Evolutionary conservation across 2,888 invertebrate genomes (phyloP).

Genomic region (Ariolimax columbianus): DNA sequence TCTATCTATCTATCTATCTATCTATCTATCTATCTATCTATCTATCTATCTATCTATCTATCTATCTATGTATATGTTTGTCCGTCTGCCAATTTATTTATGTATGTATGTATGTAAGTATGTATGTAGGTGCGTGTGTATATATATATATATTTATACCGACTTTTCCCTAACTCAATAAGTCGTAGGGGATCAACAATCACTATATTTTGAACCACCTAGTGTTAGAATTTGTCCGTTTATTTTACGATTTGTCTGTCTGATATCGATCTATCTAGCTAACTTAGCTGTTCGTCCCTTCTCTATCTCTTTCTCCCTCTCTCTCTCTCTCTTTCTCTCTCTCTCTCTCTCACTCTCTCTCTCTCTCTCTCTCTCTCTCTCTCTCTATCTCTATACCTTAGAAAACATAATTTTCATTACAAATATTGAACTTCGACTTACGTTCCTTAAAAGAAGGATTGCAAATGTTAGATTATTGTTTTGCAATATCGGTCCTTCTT

Average conservation of each 20-base stretch:
- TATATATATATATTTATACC: neutral
- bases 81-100: neutral
- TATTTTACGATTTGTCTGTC: no score
- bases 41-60: conserved; percentile 1
- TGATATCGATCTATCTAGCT: no score
- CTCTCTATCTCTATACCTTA: no score
- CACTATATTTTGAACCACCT: no score
- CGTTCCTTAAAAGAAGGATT: no score
- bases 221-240: no score
- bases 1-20: conserved; percentile 1
- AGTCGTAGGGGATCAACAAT: no score
- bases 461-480: no score
- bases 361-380: neutral
- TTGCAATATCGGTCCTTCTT: no score
- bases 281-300: neutral
- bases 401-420: no score
- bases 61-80: neutral
- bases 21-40: conserved; percentile 1
- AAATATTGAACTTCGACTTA: no score
- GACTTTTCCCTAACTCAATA: no score
- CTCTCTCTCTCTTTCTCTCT: conserved; percentile 15
- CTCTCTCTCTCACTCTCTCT: neutral
- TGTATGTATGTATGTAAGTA: neutral
- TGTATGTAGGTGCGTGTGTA: neutral
- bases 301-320: conserved; percentile 4